Evolutionary conservation across 2,888 invertebrate species (phyloP).

Genomic region (Eutolmus rufibarbis): DNA sequence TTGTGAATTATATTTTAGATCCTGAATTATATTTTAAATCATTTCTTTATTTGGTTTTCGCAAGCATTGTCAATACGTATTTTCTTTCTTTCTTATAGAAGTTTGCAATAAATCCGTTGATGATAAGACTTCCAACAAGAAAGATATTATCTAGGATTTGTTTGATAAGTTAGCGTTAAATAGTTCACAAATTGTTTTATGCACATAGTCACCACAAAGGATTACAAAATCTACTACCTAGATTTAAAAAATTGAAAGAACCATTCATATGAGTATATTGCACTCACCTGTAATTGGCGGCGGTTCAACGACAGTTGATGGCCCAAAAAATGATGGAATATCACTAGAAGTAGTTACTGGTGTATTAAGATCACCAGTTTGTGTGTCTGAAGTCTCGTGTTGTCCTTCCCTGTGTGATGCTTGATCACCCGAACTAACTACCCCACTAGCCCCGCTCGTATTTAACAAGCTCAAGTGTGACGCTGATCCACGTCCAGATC

Average conservation of each 20-base stretch:
- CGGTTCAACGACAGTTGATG: slow-evolving; percentile 83
- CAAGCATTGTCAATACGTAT: too few relatives aligned
- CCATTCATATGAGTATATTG: background rate
- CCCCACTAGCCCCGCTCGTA: slow-evolving; percentile 51
- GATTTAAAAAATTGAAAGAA: background rate
- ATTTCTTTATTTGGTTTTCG: too few relatives aligned
- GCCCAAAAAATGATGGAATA: slow-evolving; percentile 90
- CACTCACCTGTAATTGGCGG: slow-evolving; percentile 91
- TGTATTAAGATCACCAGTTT: slow-evolving; percentile 89
- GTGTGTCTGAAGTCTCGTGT: slow-evolving; percentile 56
- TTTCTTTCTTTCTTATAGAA: too few relatives aligned
- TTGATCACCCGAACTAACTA: slow-evolving; percentile 56
- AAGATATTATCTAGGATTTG: too few relatives aligned
- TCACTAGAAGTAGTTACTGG: slow-evolving; percentile 93
- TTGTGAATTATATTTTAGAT: too few relatives aligned
- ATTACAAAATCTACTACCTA: background rate
- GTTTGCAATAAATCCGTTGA: too few relatives aligned
- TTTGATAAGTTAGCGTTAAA: too few relatives aligned
- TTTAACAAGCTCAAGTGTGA: slow-evolving; percentile 62
- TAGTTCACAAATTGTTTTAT: too few relatives aligned
- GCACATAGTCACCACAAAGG: too few relatives aligned
- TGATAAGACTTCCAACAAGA: too few relatives aligned
- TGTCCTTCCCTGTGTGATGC: slow-evolving; percentile 37
- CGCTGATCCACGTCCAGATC: slow-evolving; percentile 59
- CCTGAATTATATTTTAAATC: too few relatives aligned